Evolutionary conservation across 2,797 vertebrate genomes (phyloP).

Genomic region (Danio jaintianensis): DNA sequence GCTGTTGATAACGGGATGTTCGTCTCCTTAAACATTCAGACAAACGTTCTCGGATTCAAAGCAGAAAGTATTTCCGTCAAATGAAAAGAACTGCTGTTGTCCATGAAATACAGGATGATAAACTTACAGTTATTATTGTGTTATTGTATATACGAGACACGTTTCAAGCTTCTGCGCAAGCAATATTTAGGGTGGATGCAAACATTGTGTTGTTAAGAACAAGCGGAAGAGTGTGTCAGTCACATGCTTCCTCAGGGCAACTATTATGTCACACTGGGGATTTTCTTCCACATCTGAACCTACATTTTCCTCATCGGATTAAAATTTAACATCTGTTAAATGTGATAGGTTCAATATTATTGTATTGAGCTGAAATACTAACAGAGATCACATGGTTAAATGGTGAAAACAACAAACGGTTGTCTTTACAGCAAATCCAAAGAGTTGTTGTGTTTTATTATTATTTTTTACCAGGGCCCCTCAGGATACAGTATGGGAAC

Average conservation of each 20-base stretch:
- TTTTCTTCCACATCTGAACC: background rate
- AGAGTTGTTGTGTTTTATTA: too few relatives aligned
- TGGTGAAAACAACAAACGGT: too few relatives aligned
- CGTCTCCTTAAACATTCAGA: background rate
- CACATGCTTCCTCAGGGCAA: constrained; percentile 15
- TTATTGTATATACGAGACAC: background rate
- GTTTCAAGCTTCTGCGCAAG: background rate
- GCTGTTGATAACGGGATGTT: constrained; percentile 30
- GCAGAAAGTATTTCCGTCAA: background rate
- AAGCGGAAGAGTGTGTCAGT: constrained; percentile 29
- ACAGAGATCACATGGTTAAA: too few relatives aligned
- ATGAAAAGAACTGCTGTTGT: background rate
- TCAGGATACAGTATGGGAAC: too few relatives aligned
- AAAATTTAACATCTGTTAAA: background rate
- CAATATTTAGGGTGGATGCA: background rate
- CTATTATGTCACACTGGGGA: background rate
- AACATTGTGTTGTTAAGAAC: background rate
- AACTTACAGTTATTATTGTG: background rate
- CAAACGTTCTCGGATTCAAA: background rate
- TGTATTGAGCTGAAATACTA: too few relatives aligned
- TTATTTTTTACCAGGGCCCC: too few relatives aligned
- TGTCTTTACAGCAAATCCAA: too few relatives aligned
- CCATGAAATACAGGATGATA: background rate
- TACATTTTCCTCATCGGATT: background rate
- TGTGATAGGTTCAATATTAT: too few relatives aligned